Conservation (phyloP, 1,140 invertebrate species). For the Leptonema lineaticorne region DNA sequence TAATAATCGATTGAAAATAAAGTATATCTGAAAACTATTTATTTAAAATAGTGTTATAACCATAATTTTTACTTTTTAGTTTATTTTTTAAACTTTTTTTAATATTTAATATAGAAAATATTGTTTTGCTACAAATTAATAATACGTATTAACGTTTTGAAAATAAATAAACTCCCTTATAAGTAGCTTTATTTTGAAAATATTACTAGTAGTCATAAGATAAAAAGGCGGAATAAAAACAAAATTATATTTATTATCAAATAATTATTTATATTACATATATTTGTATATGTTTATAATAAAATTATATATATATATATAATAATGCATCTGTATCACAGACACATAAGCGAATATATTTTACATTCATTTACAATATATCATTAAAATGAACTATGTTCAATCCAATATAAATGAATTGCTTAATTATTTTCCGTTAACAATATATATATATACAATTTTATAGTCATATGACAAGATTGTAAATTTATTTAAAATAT, state of each 20-base stretch:
- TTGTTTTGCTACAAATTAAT: no score
- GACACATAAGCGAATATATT: neutral
- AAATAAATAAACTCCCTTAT: no score
- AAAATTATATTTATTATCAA: slow-evolving; percentile 9
- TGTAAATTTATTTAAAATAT: neutral
- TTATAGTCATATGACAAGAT: slow-evolving; percentile 1
- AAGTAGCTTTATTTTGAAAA: no score
- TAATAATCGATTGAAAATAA: no score
- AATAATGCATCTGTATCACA: neutral
- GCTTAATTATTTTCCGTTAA: slow-evolving; percentile 2
- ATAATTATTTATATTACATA: slow-evolving; percentile 15
- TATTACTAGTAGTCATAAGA: neutral
- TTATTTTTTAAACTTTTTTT: no score
- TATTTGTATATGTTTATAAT: neutral
- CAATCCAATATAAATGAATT: neutral
- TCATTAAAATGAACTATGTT: slow-evolving; percentile 7
- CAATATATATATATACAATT: slow-evolving; percentile 1
- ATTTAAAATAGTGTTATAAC: no score
- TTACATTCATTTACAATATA: neutral
- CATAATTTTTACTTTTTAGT: no score
- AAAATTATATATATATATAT: neutral
- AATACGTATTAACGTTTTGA: no score
- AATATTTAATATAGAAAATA: no score
- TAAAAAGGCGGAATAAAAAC: neutral
- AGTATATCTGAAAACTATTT: no score